These are phyloP conservation scores for Pectinophora gossypiella DNA, from an alignment of 1,140 invertebrate species.

Conservation along the genomic window DNA sequence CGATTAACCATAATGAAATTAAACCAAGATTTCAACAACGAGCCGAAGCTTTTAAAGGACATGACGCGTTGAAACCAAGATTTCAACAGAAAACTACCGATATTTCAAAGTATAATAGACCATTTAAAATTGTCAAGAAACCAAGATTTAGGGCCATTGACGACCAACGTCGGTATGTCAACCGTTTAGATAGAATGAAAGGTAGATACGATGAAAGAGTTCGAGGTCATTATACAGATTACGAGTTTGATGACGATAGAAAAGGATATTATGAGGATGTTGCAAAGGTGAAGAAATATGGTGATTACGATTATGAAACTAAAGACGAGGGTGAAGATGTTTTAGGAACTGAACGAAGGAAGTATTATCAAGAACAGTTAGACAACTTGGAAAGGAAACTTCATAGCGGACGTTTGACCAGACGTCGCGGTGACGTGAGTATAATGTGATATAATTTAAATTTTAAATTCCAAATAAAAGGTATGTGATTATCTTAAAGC, in stretches of 20 bases:
- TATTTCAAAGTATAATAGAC: too few species aligned
- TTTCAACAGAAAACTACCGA: too few species aligned
- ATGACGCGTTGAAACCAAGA: too few species aligned
- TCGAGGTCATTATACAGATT: not conserved
- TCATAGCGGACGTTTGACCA: too few species aligned
- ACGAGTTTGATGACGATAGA: not conserved
- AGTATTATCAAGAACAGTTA: constrained; percentile 40
- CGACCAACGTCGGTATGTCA: not conserved
- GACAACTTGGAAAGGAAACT: constrained; percentile 34
- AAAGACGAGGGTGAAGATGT: constrained; percentile 12
- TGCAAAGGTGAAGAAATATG: not conserved
- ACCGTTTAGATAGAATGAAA: not conserved
- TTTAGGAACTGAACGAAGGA: constrained; percentile 29
- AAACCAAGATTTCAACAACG: too few species aligned
- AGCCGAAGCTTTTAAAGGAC: too few species aligned
- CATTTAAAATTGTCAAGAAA: too few species aligned
- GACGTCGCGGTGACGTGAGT: too few species aligned
- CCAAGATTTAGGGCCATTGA: too few species aligned
- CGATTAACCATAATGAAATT: not conserved
- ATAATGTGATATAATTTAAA: too few species aligned
- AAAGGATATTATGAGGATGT: not conserved
- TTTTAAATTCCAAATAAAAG: too few species aligned
- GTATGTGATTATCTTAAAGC: too few species aligned
- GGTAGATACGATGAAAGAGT: not conserved
- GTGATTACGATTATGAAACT: not conserved